A percentile compares a stretch with the other conserved stretches of the same genome.
phyloP scores from a whole-genome alignment of 2,797 vertebrate species.

The Pteronotus mesoamericanus region DNA sequence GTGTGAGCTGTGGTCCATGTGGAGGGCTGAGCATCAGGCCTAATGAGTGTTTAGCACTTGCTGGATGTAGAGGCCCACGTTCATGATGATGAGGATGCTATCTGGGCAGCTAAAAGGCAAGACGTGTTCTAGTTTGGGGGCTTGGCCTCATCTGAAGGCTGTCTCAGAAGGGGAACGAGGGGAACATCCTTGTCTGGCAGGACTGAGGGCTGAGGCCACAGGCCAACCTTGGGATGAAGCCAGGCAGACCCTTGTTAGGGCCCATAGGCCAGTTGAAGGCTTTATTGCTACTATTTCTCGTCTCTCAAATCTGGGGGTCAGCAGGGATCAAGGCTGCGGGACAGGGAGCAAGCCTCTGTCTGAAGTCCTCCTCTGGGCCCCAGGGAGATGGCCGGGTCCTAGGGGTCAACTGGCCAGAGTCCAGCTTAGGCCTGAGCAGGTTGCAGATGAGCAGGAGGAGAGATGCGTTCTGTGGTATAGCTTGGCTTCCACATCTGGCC shows the following conservation, averaged over 20 bases:
- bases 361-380: neutral
- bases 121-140: neutral
- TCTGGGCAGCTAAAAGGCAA: neutral
- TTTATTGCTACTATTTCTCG: neutral
- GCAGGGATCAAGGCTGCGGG: neutral
- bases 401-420: neutral
- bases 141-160: neutral
- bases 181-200: neutral
- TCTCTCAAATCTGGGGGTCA: neutral
- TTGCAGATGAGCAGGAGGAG: neutral
- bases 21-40: neutral
- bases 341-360: neutral
- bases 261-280: neutral
- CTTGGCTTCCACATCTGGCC: neutral
- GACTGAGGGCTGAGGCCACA: neutral
- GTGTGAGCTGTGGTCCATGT: neutral
- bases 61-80: neutral
- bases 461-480: neutral
- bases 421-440: neutral
- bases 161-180: neutral
- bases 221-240: neutral
- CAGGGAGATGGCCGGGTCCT: neutral
- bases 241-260: neutral
- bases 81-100: neutral
- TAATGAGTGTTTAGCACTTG: neutral